These are phyloP conservation scores for Sinocyclocheilus anshuiensis DNA, from an alignment of 2,113 vertebrate species.

Conservation along the genomic window DNA sequence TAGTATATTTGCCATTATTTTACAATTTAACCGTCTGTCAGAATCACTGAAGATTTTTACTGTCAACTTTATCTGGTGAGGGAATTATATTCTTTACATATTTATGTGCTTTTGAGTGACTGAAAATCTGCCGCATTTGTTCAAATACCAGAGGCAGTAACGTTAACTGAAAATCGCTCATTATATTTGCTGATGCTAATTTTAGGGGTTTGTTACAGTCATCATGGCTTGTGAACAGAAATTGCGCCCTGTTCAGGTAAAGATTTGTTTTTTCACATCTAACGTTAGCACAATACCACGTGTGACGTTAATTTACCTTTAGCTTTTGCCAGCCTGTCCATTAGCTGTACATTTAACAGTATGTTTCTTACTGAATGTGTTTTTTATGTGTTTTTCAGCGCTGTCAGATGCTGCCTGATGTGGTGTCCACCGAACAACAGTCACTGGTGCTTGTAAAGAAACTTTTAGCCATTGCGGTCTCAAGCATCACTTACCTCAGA, in stretches of 20 bases:
- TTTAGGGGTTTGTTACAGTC: neutral
- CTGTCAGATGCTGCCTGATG: conserved; percentile 78
- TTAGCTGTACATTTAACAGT: neutral
- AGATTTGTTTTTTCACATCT: neutral
- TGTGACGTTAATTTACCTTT: neutral
- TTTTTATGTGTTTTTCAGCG: conserved; percentile 67
- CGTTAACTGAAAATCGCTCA: neutral
- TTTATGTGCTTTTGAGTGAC: neutral
- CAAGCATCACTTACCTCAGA: conserved; percentile 92
- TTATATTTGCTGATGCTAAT: neutral
- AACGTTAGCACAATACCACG: neutral
- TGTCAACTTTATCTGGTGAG: neutral
- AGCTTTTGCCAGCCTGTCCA: neutral
- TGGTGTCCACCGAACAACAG: conserved; percentile 84
- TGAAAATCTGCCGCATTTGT: neutral
- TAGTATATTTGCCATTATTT: neutral
- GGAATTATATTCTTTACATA: neutral
- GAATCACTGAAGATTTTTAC: neutral
- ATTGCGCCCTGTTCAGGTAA: conserved; percentile 64
- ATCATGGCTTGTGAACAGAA: conserved; percentile 70
- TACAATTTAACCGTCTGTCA: neutral
- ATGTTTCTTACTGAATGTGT: neutral
- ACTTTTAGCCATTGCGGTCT: conserved; percentile 91
- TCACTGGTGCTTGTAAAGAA: conserved; percentile 89
- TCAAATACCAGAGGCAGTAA: neutral